A percentile compares a stretch with the other conserved stretches of the same genome.
These are phyloP conservation scores for Poeciliopsis gracilis DNA, from an alignment of 2,797 vertebrate genomes.

Conservation along the genomic window DNA sequence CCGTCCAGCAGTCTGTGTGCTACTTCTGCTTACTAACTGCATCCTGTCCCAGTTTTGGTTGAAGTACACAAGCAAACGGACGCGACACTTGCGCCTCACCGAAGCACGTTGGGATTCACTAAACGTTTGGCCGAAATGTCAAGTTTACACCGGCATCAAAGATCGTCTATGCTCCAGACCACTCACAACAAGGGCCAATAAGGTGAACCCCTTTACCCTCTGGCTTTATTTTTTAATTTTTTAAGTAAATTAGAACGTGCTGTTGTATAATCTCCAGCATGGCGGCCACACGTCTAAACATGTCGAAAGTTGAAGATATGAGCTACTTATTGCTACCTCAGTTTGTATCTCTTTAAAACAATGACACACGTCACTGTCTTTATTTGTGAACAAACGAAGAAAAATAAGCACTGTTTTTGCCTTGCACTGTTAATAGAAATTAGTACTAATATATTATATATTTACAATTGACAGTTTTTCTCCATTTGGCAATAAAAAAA, in stretches of 20 bases:
- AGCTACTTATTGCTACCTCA: not conserved
- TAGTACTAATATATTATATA: not conserved
- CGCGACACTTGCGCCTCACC: too few relatives aligned
- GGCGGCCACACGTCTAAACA: not conserved
- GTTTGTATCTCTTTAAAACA: not conserved
- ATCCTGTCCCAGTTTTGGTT: not conserved
- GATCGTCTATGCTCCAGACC: constrained; percentile 26
- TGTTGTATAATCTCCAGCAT: not conserved
- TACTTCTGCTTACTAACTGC: too few relatives aligned
- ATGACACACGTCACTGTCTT: not conserved
- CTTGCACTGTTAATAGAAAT: not conserved
- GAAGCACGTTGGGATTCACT: not conserved
- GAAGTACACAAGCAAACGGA: not conserved
- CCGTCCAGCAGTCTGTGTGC: not conserved
- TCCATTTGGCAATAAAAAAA: not conserved
- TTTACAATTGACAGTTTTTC: not conserved
- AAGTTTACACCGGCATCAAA: constrained; percentile 29
- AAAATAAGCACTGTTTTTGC: not conserved
- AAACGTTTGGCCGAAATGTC: not conserved
- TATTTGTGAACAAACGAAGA: not conserved
- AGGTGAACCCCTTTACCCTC: not conserved
- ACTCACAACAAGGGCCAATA: not conserved
- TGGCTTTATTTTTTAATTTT: not conserved
- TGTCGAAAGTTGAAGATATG: not conserved
- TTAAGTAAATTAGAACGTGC: not conserved